Percentiles rank a stretch among this genome's conserved stretches.
Evolutionary conservation across 2,888 invertebrate genomes (phyloP).

Genomic region (Scelioninae gen. 1): DNA sequence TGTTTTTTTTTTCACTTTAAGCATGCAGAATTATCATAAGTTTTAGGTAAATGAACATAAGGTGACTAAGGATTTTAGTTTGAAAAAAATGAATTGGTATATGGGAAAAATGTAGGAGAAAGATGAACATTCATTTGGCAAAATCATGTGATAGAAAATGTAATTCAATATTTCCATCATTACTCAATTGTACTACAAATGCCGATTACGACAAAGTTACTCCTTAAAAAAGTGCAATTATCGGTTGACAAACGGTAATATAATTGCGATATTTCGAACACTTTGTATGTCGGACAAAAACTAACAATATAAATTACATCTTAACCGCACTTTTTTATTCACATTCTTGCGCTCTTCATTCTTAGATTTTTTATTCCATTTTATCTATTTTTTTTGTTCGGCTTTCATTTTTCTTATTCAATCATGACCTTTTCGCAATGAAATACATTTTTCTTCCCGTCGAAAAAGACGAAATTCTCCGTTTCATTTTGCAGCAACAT

Average conservation of each 20-base stretch:
- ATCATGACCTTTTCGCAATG: not conserved
- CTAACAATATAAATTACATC: too few relatives aligned
- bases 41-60: too few relatives aligned
- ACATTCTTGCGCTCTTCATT: too few relatives aligned
- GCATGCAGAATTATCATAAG: too few relatives aligned
- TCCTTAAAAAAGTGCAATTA: conserved; percentile 2
- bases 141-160: conserved; percentile 12
- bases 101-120: too few relatives aligned
- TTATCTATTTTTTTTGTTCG: not conserved
- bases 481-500: conserved; percentile 42
- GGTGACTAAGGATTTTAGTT: too few relatives aligned
- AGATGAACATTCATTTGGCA: too few relatives aligned
- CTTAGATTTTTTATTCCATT: too few relatives aligned
- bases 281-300: too few relatives aligned
- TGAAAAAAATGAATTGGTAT: too few relatives aligned
- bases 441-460: not conserved
- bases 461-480: not conserved
- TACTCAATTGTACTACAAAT: conserved; percentile 9
- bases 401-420: not conserved
- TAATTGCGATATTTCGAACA: not conserved
- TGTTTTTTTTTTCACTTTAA: too few relatives aligned
- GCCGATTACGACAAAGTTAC: conserved; percentile 7
- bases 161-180: conserved; percentile 11
- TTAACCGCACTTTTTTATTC: too few relatives aligned
- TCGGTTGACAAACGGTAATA: conserved; percentile 3